Evolutionary conservation across 1,140 invertebrate species (phyloP), one percentile per base, ranked within the genome.

Genomic region (Probaryconus sp.): DNA sequence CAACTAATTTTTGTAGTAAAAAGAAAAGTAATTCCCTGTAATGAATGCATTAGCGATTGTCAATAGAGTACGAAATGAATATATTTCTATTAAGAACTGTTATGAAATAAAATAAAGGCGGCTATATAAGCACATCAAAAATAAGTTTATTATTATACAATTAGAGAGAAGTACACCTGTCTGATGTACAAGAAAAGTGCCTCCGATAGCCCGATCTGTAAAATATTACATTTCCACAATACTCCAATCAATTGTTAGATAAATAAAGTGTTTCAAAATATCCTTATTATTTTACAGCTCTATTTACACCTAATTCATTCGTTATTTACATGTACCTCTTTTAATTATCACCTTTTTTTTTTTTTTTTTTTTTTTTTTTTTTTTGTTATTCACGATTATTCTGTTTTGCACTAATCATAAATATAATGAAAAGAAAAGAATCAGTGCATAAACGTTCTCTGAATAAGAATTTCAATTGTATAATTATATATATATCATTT

Each of bases 91-190:
- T 40, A 31, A 68, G 50, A 58, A 40, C n/a, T 67, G 55, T 63
- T 68, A 31, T 13, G 10, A 42, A 50, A 4, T 4, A 24, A 24
- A 24, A 24, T 43, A 64, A 67, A 47, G 58, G 31, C 53, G 73
- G 63, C 70, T 56, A 74, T 74, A 67, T 73, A 78, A 83, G 79
- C 78, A 85, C 77, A 80, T 84, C 72, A 83, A 81, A 84, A 85
- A 85, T 83, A 85, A 73, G 33, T 84, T 84, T 82, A 84, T n/a
- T n/a, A n/a, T 81, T 85, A 70, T 81, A 77, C 53, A 53, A 78
- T 79, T 77, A 71, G 56, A 79, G 76, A 74, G 50, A 77, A 65
- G 58, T 76, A 77, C 65, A 68, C 55, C 40, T 64, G 69, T 74
- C 48, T 74, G 78, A 79, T 79, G 65, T 81, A 76, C 75, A 80